These are phyloP conservation scores for Trichomycterus rosablanca DNA, from an alignment of 2,113 vertebrate species.

Conservation along the genomic window DNA sequence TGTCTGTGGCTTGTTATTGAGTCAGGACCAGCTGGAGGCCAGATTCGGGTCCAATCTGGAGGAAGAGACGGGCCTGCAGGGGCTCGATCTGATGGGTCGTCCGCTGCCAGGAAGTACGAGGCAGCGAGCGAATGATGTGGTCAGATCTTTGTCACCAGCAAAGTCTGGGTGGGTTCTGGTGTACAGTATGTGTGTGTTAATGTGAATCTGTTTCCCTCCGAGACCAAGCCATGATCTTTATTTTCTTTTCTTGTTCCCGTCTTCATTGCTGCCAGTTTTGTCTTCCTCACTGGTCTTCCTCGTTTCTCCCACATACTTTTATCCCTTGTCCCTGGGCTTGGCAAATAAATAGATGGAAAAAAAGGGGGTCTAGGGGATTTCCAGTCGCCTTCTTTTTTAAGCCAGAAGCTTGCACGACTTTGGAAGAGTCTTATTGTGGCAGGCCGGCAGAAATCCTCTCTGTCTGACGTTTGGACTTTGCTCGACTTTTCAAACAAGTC, in stretches of 20 bases:
- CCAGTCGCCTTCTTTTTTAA: slow-evolving; percentile 12
- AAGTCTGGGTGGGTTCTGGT: slow-evolving; percentile 53
- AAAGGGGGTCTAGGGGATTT: slow-evolving; percentile 15
- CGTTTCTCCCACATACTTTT: slow-evolving; percentile 54
- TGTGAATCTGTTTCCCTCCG: slow-evolving; percentile 19
- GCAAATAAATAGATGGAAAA: slow-evolving; percentile 38
- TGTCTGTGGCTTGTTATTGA: slow-evolving; percentile 27
- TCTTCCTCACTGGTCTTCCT: slow-evolving; percentile 51
- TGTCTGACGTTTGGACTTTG: slow-evolving; percentile 18
- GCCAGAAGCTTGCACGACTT: neutral
- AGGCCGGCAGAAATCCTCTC: slow-evolving; percentile 28
- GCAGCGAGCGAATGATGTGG: slow-evolving; percentile 87
- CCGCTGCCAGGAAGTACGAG: slow-evolving; percentile 77
- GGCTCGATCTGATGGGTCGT: slow-evolving; percentile 62
- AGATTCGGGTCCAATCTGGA: slow-evolving; percentile 52
- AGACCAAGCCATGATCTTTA: slow-evolving; percentile 16
- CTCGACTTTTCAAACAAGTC: neutral
- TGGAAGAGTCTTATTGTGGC: slow-evolving; percentile 15
- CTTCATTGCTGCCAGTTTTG: slow-evolving; percentile 46
- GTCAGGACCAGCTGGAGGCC: slow-evolving; percentile 63
- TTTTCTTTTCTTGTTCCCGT: slow-evolving; percentile 39
- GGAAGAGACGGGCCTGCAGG: slow-evolving; percentile 53
- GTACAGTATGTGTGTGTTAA: slow-evolving; percentile 44
- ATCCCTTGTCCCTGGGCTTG: slow-evolving; percentile 51
- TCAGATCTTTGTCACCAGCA: slow-evolving; percentile 82